Conservation (phyloP, 2,888 invertebrate species). For the Aethes cnicana region DNA sequence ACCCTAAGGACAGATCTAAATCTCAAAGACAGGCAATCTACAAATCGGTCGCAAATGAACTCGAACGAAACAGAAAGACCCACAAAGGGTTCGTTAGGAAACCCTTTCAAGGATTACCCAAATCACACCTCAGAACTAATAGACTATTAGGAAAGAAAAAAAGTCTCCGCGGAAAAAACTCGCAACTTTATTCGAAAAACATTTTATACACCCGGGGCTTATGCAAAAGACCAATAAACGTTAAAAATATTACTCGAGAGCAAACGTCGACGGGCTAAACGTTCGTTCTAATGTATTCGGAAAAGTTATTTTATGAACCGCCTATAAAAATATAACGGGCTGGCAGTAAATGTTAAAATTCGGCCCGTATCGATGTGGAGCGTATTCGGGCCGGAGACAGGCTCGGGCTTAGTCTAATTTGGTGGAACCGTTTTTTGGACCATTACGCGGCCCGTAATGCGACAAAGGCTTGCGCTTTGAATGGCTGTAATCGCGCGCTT, state of each 20-base stretch:
- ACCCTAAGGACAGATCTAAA: not conserved
- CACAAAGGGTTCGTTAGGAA: conserved; percentile 21
- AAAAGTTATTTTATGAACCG: conserved; percentile 74
- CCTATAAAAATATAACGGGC: conserved; percentile 75
- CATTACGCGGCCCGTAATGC: conserved; percentile 42
- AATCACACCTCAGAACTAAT: conserved; percentile 29
- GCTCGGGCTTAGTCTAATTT: conserved; percentile 56
- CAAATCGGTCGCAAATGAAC: conserved; percentile 23
- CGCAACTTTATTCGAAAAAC: conserved; percentile 52
- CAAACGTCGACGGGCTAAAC: conserved; percentile 58
- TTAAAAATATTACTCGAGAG: conserved; percentile 67
- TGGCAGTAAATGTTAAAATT: conserved; percentile 69
- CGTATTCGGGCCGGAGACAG: conserved; percentile 49
- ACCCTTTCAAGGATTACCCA: conserved; percentile 31
- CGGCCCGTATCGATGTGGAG: conserved; percentile 64
- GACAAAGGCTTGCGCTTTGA: conserved; percentile 48
- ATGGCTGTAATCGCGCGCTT: conserved; percentile 49
- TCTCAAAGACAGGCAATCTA: no score
- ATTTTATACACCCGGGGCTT: conserved; percentile 60
- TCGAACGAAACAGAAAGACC: conserved; percentile 18
- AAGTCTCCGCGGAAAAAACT: conserved; percentile 33
- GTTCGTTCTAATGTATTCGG: conserved; percentile 67
- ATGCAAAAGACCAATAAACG: conserved; percentile 72
- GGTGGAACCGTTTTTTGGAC: conserved; percentile 35
- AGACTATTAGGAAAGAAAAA: conserved; percentile 30